Evolutionary conservation across 35 echinoderm and acorn worm species (phyloP).

Genomic region (Stichopus chloronotus): DNA sequence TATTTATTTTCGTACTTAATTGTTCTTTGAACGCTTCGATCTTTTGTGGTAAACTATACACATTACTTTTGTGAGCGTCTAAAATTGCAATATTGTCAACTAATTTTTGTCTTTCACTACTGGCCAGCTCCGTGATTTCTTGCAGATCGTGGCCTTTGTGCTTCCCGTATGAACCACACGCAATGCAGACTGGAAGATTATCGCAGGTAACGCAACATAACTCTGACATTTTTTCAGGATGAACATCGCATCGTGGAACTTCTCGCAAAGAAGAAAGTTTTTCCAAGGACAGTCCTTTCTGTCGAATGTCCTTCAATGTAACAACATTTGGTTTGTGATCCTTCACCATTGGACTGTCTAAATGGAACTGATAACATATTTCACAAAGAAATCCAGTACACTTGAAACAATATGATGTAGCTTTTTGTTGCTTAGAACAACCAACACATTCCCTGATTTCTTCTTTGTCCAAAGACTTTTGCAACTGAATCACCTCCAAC

Average conservation of each 20-base stretch:
- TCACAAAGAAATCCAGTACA: slow-evolving; percentile 22
- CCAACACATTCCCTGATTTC: slow-evolving; percentile 5
- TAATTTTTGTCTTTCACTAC: not conserved
- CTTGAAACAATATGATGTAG: slow-evolving; percentile 29
- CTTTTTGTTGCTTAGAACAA: not conserved
- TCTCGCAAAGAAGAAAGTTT: not conserved
- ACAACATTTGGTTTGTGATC: not conserved
- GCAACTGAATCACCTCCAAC: slow-evolving; percentile 7
- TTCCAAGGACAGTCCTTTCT: not conserved
- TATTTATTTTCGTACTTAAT: too few species aligned
- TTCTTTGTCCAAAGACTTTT: not conserved
- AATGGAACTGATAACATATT: slow-evolving; percentile 22
- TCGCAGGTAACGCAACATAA: slow-evolving; percentile 11
- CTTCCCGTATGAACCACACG: not conserved
- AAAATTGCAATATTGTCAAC: not conserved
- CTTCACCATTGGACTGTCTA: not conserved
- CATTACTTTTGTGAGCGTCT: not conserved
- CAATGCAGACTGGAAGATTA: slow-evolving; percentile 19
- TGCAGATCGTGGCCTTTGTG: slow-evolving; percentile 16
- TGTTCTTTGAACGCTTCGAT: too few species aligned
- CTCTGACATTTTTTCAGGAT: slow-evolving; percentile 22
- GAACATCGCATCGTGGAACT: not conserved
- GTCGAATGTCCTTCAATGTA: not conserved
- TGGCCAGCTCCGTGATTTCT: not conserved
- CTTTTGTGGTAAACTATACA: not conserved